Evolutionary conservation across 2,113 vertebrate species (phyloP).

Genomic region (Vulpes ferrilata): DNA sequence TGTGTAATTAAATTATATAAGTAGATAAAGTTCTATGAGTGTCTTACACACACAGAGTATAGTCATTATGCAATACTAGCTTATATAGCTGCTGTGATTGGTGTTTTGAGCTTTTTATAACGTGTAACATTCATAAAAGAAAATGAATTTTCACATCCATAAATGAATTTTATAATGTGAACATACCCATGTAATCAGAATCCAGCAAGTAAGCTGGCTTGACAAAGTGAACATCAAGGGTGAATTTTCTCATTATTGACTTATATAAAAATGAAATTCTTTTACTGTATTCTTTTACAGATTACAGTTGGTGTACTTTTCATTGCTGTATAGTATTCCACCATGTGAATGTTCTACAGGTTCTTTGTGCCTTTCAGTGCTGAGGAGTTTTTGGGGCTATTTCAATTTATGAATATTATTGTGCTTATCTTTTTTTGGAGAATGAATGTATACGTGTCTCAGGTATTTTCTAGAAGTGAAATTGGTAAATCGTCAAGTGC

Average conservation of each 20-base stretch:
- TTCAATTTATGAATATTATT: background rate
- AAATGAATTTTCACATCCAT: background rate
- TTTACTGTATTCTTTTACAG: background rate
- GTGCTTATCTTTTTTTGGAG: background rate
- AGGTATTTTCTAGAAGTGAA: background rate
- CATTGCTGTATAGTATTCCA: background rate
- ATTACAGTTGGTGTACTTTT: background rate
- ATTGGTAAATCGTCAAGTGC: background rate
- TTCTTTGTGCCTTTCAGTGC: background rate
- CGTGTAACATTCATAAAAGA: background rate
- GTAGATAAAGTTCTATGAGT: background rate
- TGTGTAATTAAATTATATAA: slow-evolving; percentile 40
- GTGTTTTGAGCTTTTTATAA: background rate
- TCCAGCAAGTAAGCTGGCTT: background rate
- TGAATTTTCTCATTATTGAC: background rate
- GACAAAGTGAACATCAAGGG: background rate
- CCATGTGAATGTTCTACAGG: background rate
- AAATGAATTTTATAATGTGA: background rate
- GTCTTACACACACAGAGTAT: background rate
- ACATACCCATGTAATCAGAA: background rate
- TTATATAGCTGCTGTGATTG: background rate
- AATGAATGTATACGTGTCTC: background rate
- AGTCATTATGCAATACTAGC: background rate
- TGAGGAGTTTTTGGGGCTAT: background rate
- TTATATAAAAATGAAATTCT: background rate